Evolutionary conservation across 1,140 invertebrate genomes (phyloP).

Genomic region (Sycobia sp.): DNA sequence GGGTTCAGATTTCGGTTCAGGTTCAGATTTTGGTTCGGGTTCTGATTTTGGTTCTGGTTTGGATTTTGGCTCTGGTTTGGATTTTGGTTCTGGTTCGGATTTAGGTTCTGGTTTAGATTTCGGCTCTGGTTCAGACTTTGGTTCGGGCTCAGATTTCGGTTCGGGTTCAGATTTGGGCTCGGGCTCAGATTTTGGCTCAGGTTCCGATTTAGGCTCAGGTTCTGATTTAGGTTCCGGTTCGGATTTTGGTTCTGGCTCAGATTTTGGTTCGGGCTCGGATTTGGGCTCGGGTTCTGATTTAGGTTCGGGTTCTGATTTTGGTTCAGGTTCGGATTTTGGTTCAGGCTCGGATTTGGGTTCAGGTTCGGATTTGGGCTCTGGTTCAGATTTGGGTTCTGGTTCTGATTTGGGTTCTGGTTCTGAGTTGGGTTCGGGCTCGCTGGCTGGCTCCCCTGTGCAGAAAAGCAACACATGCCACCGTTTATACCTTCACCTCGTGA

Average conservation of each 20-base stretch:
- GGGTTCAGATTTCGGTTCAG: slow-evolving; percentile 50
- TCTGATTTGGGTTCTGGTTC: slow-evolving; percentile 58
- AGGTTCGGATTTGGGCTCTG: slow-evolving; percentile 51
- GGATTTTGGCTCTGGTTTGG: slow-evolving; percentile 61
- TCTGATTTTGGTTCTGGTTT: slow-evolving; percentile 58
- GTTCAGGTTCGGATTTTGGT: slow-evolving; percentile 52
- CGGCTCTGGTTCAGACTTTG: slow-evolving; percentile 49
- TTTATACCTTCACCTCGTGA: slow-evolving; percentile 57
- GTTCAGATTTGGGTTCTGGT: slow-evolving; percentile 49
- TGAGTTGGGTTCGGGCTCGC: slow-evolving; percentile 58
- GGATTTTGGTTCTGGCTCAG: slow-evolving; percentile 45
- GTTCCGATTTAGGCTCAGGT: slow-evolving; percentile 53
- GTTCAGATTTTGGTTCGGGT: slow-evolving; percentile 52
- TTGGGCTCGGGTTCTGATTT: slow-evolving; percentile 59
- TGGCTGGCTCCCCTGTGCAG: slow-evolving; percentile 59
- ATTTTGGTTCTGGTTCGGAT: slow-evolving; percentile 55
- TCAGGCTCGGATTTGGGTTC: slow-evolving; percentile 53
- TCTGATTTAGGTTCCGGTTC: slow-evolving; percentile 44
- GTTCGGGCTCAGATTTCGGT: slow-evolving; percentile 52
- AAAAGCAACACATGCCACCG: slow-evolving; percentile 61
- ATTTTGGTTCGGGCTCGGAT: slow-evolving; percentile 48
- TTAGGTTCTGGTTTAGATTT: slow-evolving; percentile 52
- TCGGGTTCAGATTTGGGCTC: slow-evolving; percentile 56
- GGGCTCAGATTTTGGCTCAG: slow-evolving; percentile 55
- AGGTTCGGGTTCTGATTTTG: slow-evolving; percentile 50